Conservation (phyloP, 2,888 invertebrate genomes). For the Protodeltote pygarga region DNA sequence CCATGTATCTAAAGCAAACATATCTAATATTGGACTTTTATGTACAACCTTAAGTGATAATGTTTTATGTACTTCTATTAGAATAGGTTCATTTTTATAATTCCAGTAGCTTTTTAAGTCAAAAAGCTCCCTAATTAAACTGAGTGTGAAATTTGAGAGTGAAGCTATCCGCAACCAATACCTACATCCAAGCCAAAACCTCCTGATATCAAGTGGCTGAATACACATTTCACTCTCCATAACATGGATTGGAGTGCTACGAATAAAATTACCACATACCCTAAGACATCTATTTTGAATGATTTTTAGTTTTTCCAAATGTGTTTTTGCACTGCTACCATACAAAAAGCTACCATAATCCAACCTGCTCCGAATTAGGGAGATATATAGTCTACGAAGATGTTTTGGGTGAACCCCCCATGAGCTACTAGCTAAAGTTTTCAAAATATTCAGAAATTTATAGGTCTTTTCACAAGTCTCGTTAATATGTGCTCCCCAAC, state of each 20-base stretch:
- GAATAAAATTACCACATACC: not conserved
- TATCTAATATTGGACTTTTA: not conserved
- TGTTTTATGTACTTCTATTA: not conserved
- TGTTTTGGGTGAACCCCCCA: not conserved
- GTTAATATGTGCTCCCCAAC: too few relatives aligned
- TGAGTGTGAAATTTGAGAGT: not conserved
- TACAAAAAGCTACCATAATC: not conserved
- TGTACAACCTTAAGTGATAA: too few relatives aligned
- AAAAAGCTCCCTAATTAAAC: not conserved
- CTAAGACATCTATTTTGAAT: not conserved
- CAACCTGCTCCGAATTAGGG: not conserved
- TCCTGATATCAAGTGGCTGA: not conserved
- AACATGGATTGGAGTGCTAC: not conserved
- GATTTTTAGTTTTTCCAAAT: not conserved
- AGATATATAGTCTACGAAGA: not conserved
- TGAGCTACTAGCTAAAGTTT: not conserved
- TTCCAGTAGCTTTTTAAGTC: not conserved
- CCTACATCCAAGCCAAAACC: not conserved
- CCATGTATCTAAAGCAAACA: not conserved
- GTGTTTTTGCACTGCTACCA: not conserved
- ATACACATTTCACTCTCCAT: not conserved
- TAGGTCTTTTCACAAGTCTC: too few relatives aligned
- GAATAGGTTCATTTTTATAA: not conserved
- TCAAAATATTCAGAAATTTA: not conserved
- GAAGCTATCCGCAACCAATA: not conserved